These are phyloP conservation scores for Macaca nemestrina DNA, from an alignment of 2,113 vertebrate genomes.

Conservation along the genomic window DNA sequence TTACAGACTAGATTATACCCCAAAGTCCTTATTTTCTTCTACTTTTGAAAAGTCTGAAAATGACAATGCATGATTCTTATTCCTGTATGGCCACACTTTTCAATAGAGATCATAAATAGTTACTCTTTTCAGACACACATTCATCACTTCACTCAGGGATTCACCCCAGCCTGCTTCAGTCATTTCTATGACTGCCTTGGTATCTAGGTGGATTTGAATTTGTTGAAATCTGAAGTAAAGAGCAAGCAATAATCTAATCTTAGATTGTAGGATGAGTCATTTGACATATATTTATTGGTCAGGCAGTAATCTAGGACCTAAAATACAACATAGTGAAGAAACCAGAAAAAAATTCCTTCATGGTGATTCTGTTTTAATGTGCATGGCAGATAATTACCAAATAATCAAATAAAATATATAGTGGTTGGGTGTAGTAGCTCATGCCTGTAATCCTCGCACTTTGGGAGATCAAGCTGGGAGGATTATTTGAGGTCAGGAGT, in stretches of 20 bases:
- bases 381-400: background rate
- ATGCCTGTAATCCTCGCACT: too few relatives aligned
- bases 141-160: background rate
- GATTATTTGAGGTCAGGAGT: too few relatives aligned
- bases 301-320: background rate
- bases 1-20: background rate
- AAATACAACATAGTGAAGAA: background rate
- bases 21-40: background rate
- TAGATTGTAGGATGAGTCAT: background rate
- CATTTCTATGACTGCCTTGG: background rate
- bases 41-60: slow-evolving; percentile 14
- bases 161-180: background rate
- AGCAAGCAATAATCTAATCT: background rate
- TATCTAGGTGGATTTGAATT: background rate
- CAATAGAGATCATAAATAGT: background rate
- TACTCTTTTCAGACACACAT: background rate
- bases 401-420: background rate
- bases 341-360: background rate
- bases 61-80: background rate
- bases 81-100: background rate
- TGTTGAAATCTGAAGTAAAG: background rate
- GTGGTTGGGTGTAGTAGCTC: too few relatives aligned
- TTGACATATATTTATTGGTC: background rate
- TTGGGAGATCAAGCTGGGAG: too few relatives aligned
- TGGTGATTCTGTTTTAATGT: background rate